Percentiles rank a stretch among this genome's conserved stretches.
Conservation (phyloP, 1,140 invertebrate genomes). For the Ridgeia piscesae region DNA sequence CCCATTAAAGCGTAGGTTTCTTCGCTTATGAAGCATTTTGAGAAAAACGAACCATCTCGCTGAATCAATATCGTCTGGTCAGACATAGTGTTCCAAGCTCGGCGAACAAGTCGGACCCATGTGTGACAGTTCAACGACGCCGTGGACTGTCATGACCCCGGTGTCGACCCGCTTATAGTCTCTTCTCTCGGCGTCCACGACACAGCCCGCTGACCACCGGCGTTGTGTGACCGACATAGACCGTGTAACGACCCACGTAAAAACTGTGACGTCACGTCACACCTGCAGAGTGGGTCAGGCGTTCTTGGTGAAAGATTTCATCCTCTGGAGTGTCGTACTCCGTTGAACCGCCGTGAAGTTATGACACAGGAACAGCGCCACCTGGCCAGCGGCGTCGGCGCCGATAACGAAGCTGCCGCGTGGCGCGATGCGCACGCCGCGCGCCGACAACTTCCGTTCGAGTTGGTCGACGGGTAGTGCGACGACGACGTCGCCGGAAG, state of each 20-base stretch:
- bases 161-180: not conserved
- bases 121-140: not conserved
- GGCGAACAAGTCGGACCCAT: not conserved
- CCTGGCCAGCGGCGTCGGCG: not conserved
- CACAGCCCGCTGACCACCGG: not conserved
- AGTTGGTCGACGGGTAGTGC: not conserved
- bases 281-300: not conserved
- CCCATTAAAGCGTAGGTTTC: not conserved
- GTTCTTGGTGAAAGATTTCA: conserved; percentile 20
- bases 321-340: conserved; percentile 18
- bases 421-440: conserved; percentile 20
- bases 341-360: conserved; percentile 11
- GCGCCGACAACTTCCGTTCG: not conserved
- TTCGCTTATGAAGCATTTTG: not conserved
- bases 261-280: not conserved
- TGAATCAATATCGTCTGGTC: not conserved
- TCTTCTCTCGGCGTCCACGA: not conserved
- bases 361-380: conserved; percentile 24
- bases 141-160: not conserved
- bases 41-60: not conserved
- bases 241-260: not conserved
- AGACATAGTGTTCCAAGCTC: not conserved
- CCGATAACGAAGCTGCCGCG: conserved; percentile 18
- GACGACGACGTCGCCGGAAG: conserved; percentile 19
- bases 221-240: not conserved